Evolutionary conservation across 1,140 invertebrate species (phyloP).

Genomic region (Ctenoplectra terminalis): DNA sequence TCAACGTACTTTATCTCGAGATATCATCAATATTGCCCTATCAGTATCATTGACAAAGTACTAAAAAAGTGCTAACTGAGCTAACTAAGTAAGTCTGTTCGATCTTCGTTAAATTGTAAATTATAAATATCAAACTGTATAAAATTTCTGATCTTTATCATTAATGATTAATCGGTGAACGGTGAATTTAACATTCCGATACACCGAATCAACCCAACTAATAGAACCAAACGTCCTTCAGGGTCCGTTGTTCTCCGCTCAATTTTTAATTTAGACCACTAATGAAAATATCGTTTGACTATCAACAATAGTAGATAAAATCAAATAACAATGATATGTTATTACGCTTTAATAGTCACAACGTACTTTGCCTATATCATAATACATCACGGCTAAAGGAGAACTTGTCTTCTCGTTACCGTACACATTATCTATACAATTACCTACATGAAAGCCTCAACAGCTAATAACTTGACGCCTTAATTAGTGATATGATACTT

Average conservation of each 20-base stretch:
- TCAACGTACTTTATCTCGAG: conserved; percentile 40
- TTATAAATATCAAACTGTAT: conserved; percentile 52
- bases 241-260: not conserved
- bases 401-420: conserved; percentile 1
- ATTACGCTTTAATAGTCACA: conserved; percentile 18
- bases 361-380: conserved; percentile 50
- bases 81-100: conserved; percentile 18
- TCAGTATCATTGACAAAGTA: conserved; percentile 50
- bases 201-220: not conserved
- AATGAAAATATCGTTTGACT: conserved; percentile 3
- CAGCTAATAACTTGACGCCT: conserved; percentile 70
- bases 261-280: not conserved
- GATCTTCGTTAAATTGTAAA: conserved; percentile 19
- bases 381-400: conserved; percentile 1
- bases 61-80: conserved; percentile 35
- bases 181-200: not conserved
- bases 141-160: conserved; percentile 28
- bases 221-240: not conserved
- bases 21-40: conserved; percentile 50
- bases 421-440: conserved; percentile 47
- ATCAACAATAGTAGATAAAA: not conserved
- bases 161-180: conserved; percentile 9
- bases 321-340: conserved; percentile 15
- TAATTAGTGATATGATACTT: conserved; percentile 81
- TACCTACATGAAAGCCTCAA: conserved; percentile 75